Conservation (phyloP, 2,113 vertebrate genomes). For the Poecilia latipinna region DNA sequence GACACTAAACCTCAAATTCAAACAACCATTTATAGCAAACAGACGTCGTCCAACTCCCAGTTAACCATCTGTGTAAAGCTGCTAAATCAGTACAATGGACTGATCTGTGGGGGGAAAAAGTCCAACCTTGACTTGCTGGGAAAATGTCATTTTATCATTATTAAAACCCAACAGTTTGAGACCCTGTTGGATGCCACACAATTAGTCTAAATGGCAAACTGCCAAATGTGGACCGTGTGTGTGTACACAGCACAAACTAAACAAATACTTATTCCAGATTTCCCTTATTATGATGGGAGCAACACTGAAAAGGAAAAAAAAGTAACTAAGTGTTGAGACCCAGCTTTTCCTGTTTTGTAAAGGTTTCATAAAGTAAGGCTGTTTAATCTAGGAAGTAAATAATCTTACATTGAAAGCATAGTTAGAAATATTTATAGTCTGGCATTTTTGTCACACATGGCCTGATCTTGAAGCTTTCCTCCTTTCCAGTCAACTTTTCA, state of each 20-base stretch:
- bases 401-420: neutral
- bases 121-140: constrained; percentile 25
- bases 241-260: constrained; percentile 12
- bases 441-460: neutral
- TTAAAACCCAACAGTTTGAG: constrained; percentile 67
- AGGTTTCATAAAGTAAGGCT: neutral
- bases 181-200: constrained; percentile 70
- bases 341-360: neutral
- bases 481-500: no score
- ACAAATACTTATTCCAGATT: constrained; percentile 52
- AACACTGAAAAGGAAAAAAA: neutral
- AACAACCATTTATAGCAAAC: constrained; percentile 43
- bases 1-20: constrained; percentile 19
- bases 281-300: constrained; percentile 15
- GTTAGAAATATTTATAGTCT: neutral
- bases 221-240: constrained; percentile 46
- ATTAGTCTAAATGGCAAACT: constrained; percentile 67
- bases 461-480: neutral
- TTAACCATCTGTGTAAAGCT: constrained; percentile 38
- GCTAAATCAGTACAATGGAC: constrained; percentile 54
- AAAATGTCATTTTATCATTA: constrained; percentile 66
- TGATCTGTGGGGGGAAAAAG: constrained; percentile 24
- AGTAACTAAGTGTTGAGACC: neutral
- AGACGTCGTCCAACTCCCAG: constrained; percentile 35
- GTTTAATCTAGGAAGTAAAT: neutral